Evolutionary conservation across 2,797 vertebrate species (phyloP).

Genomic region (Eulemur rubriventer): DNA sequence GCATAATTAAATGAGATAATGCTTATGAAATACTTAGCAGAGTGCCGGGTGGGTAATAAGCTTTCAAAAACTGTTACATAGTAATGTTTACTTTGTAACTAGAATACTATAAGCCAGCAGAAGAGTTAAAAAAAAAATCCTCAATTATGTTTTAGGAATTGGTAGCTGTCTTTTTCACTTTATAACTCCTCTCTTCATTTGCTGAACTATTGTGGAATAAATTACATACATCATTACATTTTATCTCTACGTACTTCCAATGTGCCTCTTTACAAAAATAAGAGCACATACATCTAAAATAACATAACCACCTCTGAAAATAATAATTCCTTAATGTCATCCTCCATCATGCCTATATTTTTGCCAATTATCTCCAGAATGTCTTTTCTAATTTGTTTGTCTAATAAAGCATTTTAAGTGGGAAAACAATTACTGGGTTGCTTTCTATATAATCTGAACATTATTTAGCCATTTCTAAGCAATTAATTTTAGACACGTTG

Average conservation of each 20-base stretch:
- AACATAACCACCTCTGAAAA: background rate
- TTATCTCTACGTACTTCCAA: background rate
- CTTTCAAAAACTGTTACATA: background rate
- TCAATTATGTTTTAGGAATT: slow-evolving; percentile 9
- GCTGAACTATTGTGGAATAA: slow-evolving; percentile 16
- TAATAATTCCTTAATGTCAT: background rate
- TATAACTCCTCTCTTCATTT: slow-evolving; percentile 33
- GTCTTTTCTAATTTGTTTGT: background rate
- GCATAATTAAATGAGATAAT: background rate
- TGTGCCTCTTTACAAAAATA: background rate
- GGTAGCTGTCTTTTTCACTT: slow-evolving; percentile 43
- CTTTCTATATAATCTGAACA: background rate
- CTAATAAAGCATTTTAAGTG: background rate
- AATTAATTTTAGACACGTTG: slow-evolving; percentile 47
- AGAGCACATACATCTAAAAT: background rate
- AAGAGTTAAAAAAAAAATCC: background rate
- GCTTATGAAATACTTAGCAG: background rate
- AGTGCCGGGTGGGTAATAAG: background rate
- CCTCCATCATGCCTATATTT: background rate
- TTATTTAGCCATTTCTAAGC: slow-evolving; percentile 22
- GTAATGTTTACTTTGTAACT: background rate
- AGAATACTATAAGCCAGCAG: background rate
- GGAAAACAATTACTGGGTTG: background rate
- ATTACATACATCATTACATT: slow-evolving; percentile 5
- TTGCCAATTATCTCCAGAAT: background rate